Conservation (phyloP, 2,797 vertebrate species). For the Philypnodon macrostomus region DNA sequence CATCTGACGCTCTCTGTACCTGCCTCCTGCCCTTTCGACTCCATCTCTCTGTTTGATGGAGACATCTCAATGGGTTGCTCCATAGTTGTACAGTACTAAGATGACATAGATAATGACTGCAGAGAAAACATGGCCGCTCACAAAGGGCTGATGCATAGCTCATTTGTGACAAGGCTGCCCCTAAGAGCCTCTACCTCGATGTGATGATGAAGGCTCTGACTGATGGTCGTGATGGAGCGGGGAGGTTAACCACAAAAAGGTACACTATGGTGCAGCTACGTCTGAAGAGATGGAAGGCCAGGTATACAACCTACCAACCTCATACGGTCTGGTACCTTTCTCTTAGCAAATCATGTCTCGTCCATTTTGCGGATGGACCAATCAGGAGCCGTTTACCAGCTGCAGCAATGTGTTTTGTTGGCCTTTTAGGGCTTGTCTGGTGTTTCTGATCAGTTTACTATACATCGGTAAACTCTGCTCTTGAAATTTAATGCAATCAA, state of each 20-base stretch:
- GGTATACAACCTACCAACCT: no score
- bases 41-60: conserved; percentile 10
- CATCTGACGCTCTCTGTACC: conserved; percentile 25
- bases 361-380: no score
- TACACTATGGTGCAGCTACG: no score
- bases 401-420: no score
- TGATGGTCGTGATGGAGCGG: conserved; percentile 58
- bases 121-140: conserved; percentile 14
- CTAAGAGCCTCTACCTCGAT: conserved; percentile 37
- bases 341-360: no score
- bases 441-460: no score
- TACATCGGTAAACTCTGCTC: no score
- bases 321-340: no score
- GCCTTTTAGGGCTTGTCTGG: no score
- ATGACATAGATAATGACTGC: conserved; percentile 51
- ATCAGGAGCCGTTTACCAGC: no score
- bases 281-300: no score
- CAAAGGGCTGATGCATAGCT: conserved; percentile 27
- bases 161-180: conserved; percentile 50
- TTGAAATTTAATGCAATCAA: no score
- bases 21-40: conserved; percentile 14
- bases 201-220: conserved; percentile 59
- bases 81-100: conserved; percentile 15
- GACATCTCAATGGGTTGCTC: not conserved
- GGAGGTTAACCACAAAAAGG: conserved; percentile 35